Conservation (phyloP, 1,140 invertebrate genomes). For the Portunus trituberculatus region DNA sequence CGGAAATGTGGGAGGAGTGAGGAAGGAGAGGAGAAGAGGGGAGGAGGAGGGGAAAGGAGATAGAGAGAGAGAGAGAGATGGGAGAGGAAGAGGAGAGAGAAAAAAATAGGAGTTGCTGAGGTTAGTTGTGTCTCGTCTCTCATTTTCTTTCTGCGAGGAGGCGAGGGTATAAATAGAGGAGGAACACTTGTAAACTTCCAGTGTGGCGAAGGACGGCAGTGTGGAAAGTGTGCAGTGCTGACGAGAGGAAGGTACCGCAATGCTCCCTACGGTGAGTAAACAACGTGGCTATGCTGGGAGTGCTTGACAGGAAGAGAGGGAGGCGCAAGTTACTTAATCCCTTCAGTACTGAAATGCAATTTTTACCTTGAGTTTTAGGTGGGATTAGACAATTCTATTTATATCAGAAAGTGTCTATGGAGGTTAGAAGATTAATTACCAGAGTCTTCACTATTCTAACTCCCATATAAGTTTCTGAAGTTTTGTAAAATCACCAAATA, state of each 20-base stretch:
- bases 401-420: too few relatives aligned
- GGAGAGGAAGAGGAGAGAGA: neutral
- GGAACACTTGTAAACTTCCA: neutral
- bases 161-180: neutral
- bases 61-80: neutral
- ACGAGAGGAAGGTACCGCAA: neutral
- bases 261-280: neutral
- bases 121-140: neutral
- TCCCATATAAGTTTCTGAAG: too few relatives aligned
- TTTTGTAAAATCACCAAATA: too few relatives aligned
- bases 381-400: too few relatives aligned
- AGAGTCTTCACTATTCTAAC: too few relatives aligned
- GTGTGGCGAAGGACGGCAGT: neutral
- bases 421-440: too few relatives aligned
- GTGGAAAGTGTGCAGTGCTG: too few relatives aligned
- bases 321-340: too few relatives aligned
- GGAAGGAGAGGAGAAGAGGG: neutral
- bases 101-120: neutral
- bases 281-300: neutral
- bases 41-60: neutral
- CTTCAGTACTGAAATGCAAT: too few relatives aligned
- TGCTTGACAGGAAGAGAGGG: too few relatives aligned
- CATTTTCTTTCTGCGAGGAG: slow-evolving; percentile 10
- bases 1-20: neutral
- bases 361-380: too few relatives aligned